A percentile compares a stretch with the other conserved stretches of the same genome.
These are phyloP conservation scores for Myotis davidii DNA, from an alignment of 2,113 vertebrate genomes.

Conservation along the genomic window DNA sequence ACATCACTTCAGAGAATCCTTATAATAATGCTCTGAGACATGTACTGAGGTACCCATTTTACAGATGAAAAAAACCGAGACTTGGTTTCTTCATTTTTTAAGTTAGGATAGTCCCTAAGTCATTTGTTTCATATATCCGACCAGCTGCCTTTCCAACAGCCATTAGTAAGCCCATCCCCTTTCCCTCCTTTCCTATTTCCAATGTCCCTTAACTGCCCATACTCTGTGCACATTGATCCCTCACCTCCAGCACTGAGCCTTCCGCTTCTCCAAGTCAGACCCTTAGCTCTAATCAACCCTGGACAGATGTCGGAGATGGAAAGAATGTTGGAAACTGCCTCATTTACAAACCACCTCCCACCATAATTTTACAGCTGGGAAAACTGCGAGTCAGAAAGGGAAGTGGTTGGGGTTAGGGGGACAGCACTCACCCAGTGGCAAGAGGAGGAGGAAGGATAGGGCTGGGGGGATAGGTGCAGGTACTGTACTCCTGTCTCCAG, in stretches of 20 bases:
- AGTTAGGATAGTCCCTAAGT: neutral
- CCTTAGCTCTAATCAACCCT: neutral
- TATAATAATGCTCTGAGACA: neutral
- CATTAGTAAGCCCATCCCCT: neutral
- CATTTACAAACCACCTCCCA: neutral
- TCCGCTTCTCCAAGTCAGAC: neutral
- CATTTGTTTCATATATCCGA: neutral
- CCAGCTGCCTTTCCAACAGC: neutral
- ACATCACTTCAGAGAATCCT: neutral
- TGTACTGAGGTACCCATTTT: neutral
- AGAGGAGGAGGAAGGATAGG: constrained; percentile 71
- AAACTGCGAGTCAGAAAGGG: neutral
- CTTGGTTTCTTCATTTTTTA: neutral
- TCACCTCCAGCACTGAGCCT: neutral
- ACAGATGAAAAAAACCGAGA: neutral
- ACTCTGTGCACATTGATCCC: neutral
- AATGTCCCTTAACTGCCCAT: neutral
- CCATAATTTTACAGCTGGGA: neutral
- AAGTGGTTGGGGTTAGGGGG: neutral
- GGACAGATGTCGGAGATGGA: neutral
- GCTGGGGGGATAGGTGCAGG: constrained; percentile 42
- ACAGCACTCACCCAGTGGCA: constrained; percentile 76
- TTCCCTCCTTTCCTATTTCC: neutral
- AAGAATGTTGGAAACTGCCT: neutral
- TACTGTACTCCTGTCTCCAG: neutral